Base-by-base conservation (phyloP, 1,140 invertebrate species). In the Scaptomyza graminum region DNA sequence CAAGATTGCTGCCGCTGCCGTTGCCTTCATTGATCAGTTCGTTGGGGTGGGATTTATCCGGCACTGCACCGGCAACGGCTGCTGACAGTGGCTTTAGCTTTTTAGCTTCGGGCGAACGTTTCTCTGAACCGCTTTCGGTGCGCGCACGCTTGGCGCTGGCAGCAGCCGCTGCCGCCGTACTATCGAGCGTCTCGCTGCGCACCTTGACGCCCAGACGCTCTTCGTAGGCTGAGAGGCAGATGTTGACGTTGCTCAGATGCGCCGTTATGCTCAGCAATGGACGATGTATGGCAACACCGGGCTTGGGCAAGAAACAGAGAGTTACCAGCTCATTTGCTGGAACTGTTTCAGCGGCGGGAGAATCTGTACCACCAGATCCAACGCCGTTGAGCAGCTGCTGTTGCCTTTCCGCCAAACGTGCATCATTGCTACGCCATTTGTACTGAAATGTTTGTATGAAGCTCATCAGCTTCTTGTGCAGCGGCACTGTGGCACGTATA, bases 381-480 rank as follows among this genome's bases (percentile, higher is more conserved):
- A 16, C 16, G n/a, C 43, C 51, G 31, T 28, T 54, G 51, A 41
- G 47, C 4, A 34, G 2, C 51, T 43, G 16, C 7, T 73, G 34
- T 13, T 79, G 55, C 31, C 90, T 69, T 37, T 91, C 90, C 8
- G 70, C 51, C 93, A 92, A 90, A 91, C 92, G 93, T 76, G 92
- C 91, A 79, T 93, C 92, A 76, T 80, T 91, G 52, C 92, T 92
- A 91, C 90, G 93, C 94, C 97, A 99, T 76, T 96, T 94, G 70
- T 94, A 93, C 79, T 96, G 94, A 52, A 99, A 93, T 90, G 95
- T 97, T 61, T 93, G 92, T n/a, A 98, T 93, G 15, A 98, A 92
- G 47, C 94, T 94, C 8, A 94, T 93, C 3, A 98, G 92, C 15
- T 95, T 94, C 65, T 96, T 94, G 74, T 97, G 96, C 50, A 97